Percentiles rank a stretch among this genome's conserved stretches.
Conservation (phyloP, 2,113 vertebrate genomes). For the Odontophorus gujanensis region DNA sequence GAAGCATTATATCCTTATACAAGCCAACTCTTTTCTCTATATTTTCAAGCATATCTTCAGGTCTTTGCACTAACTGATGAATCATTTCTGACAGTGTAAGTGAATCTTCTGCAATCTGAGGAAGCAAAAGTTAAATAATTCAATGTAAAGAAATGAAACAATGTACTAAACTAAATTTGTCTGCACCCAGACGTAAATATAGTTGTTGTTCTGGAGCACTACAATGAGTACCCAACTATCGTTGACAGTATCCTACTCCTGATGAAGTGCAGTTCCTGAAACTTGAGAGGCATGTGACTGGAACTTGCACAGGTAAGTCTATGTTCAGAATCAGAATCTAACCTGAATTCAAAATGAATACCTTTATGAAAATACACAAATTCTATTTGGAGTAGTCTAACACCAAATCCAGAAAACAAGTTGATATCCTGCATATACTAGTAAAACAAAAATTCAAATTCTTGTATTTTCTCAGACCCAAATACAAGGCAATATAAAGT, state of each 20-base stretch:
- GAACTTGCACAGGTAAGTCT: background rate
- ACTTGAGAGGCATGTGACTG: background rate
- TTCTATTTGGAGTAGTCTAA: background rate
- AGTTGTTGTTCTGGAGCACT: background rate
- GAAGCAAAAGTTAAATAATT: slow-evolving; percentile 7
- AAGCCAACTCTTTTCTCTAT: slow-evolving; percentile 65
- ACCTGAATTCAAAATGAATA: background rate
- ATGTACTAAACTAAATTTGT: background rate
- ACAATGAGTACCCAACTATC: background rate
- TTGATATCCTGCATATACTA: background rate
- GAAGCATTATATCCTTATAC: slow-evolving; percentile 85
- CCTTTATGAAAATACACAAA: background rate
- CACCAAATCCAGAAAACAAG: background rate
- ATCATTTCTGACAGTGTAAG: slow-evolving; percentile 48
- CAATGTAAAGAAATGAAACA: background rate
- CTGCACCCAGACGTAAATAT: background rate
- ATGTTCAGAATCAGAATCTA: background rate
- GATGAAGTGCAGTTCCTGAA: background rate
- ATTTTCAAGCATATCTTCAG: slow-evolving; percentile 83
- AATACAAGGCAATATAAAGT: background rate
- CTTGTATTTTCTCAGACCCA: background rate
- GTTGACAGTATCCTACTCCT: background rate
- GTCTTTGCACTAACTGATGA: slow-evolving; percentile 81
- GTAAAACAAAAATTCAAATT: background rate
- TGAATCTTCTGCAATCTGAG: slow-evolving; percentile 61